A percentile compares a stretch with the other conserved stretches of the same genome.
phyloP scores from a whole-genome alignment of 2,113 vertebrate genomes.

The Mohoua ochrocephala region DNA sequence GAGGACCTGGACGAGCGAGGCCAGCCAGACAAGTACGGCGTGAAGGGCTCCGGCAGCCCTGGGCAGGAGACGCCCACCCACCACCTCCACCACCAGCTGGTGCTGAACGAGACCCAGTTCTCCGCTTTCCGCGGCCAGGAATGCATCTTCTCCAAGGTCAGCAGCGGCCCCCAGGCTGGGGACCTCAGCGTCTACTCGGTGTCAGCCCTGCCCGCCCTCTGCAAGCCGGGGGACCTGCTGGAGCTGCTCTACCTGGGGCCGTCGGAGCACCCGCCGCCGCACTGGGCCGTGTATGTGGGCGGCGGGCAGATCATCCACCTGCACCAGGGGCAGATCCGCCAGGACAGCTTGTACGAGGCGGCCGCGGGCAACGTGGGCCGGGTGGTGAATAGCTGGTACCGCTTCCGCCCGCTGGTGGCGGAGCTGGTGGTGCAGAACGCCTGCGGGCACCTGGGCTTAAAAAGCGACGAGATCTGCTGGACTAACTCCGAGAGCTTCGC shows the following conservation, averaged over 20 bases:
- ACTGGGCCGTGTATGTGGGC: slow-evolving; percentile 94
- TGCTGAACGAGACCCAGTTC: slow-evolving; percentile 91
- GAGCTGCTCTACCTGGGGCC: slow-evolving; percentile 87
- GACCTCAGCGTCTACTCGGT: slow-evolving; percentile 89
- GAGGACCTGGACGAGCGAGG: slow-evolving; percentile 97
- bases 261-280: slow-evolving; percentile 81
- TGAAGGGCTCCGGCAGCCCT: slow-evolving; percentile 73
- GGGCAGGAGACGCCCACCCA: slow-evolving; percentile 63
- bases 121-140: slow-evolving; percentile 96
- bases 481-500: slow-evolving; percentile 99
- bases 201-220: slow-evolving; percentile 87
- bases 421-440: slow-evolving; percentile 98
- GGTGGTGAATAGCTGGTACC: slow-evolving; percentile 95
- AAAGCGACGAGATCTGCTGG: slow-evolving; percentile 95
- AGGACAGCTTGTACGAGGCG: slow-evolving; percentile 91
- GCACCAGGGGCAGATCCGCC: slow-evolving; percentile 94
- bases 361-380: slow-evolving; percentile 88
- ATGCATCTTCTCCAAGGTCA: slow-evolving; percentile 99
- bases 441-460: slow-evolving; percentile 90
- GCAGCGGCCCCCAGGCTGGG: slow-evolving; percentile 83
- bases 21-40: slow-evolving; percentile 87
- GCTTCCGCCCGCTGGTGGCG: slow-evolving; percentile 90
- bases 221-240: slow-evolving; percentile 95
- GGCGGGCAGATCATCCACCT: slow-evolving; percentile 92
- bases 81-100: slow-evolving; percentile 73